Percentiles rank a stretch among this genome's conserved stretches.
These are phyloP conservation scores for Imbricaverruca yamaguchii DNA, from an alignment of 2,888 invertebrate species.

Conservation along the genomic window DNA sequence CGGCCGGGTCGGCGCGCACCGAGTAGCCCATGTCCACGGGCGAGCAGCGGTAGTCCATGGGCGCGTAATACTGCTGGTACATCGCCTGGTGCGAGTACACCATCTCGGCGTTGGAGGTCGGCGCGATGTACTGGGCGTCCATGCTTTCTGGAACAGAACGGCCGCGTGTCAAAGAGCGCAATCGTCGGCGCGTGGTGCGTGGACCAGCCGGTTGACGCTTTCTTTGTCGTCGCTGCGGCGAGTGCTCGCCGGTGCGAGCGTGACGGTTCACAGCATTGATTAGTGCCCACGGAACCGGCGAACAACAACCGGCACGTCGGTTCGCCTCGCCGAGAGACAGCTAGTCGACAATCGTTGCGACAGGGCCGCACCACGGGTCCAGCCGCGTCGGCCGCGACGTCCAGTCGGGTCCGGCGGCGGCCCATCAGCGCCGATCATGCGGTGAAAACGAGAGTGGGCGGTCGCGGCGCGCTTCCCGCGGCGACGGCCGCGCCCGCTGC, in stretches of 20 bases:
- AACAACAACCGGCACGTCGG: neutral
- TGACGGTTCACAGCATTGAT: neutral
- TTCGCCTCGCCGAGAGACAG: neutral
- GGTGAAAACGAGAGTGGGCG: constrained; percentile 14
- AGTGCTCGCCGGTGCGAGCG: too few species aligned
- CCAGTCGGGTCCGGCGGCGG: neutral
- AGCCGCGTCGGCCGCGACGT: too few species aligned
- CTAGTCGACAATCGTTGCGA: too few species aligned
- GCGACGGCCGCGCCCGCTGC: neutral
- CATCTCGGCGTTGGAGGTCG: neutral
- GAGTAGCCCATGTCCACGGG: constrained; percentile 1
- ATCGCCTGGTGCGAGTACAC: neutral
- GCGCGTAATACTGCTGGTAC: constrained; percentile 11
- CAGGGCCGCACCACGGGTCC: too few species aligned
- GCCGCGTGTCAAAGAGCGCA: neutral
- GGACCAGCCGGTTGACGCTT: neutral
- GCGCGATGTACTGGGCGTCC: constrained; percentile 5
- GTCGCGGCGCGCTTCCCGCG: neutral
- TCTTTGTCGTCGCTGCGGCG: neutral
- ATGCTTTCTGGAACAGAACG: neutral
- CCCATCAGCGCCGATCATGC: neutral
- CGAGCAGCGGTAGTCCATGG: constrained; percentile 6
- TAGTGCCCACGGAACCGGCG: neutral
- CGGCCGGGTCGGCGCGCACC: neutral
- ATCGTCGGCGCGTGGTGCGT: neutral